These are phyloP conservation scores for Pediacus dermestoides DNA, from an alignment of 2,888 invertebrate genomes.

Conservation along the genomic window DNA sequence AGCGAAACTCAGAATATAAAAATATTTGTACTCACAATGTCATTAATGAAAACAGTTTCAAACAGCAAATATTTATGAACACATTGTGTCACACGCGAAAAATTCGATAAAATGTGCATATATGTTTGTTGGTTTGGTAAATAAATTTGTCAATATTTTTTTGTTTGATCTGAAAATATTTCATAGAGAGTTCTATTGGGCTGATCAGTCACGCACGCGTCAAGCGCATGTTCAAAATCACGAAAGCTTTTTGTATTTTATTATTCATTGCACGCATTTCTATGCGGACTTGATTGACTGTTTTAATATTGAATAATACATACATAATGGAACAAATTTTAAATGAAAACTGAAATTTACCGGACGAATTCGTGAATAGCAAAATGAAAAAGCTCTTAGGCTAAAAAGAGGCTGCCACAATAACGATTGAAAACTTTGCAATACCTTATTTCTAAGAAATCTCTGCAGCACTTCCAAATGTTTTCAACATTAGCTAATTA, in stretches of 20 bases:
- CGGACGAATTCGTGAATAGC: constrained; percentile 7
- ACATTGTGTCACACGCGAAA: too few relatives aligned
- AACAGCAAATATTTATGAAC: too few relatives aligned
- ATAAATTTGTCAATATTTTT: constrained; percentile 34
- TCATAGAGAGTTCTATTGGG: constrained; percentile 28
- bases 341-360: constrained; percentile 31
- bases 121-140: constrained; percentile 19
- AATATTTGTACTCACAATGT: too few relatives aligned
- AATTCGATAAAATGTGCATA: constrained; percentile 14
- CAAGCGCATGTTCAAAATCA: constrained; percentile 38
- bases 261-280: constrained; percentile 41
- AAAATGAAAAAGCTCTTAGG: not conserved
- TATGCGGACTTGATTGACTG: constrained; percentile 38
- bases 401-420: not conserved
- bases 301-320: constrained; percentile 38
- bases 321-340: constrained; percentile 30
- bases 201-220: constrained; percentile 37
- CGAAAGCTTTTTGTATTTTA: constrained; percentile 45
- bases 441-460: too few relatives aligned
- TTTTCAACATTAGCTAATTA: too few relatives aligned
- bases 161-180: constrained; percentile 35
- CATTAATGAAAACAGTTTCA: too few relatives aligned
- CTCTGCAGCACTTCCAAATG: too few relatives aligned
- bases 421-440: constrained; percentile 9
- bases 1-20: too few relatives aligned